Conservation (phyloP, 2,113 vertebrate species). For the Macrotus californicus region DNA sequence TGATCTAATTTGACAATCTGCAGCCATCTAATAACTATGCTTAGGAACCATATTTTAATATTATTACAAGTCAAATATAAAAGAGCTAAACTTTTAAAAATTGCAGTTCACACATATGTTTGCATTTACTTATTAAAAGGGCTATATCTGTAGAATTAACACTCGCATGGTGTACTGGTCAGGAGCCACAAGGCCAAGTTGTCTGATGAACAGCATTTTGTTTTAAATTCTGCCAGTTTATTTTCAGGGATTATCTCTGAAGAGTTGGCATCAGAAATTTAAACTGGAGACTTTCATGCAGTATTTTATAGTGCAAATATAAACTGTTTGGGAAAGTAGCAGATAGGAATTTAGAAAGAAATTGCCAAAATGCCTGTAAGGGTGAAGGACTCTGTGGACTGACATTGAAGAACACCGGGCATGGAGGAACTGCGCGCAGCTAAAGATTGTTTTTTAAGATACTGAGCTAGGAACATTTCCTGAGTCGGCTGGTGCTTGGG, state of each 20-base stretch:
- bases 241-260: background rate
- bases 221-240: background rate
- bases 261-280: background rate
- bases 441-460: conserved; percentile 58
- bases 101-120: background rate
- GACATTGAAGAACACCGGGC: conserved; percentile 35
- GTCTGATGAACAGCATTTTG: background rate
- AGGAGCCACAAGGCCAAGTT: background rate
- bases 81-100: background rate
- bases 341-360: background rate
- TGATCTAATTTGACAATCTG: background rate
- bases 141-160: background rate
- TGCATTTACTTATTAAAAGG: background rate
- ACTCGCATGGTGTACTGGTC: background rate
- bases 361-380: background rate
- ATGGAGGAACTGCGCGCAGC: background rate
- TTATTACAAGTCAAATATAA: background rate
- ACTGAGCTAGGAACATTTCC: conserved; percentile 34
- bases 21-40: background rate
- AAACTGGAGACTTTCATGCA: background rate
- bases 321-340: background rate
- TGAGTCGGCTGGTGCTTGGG: background rate
- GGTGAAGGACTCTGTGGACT: background rate
- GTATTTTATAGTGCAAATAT: background rate
- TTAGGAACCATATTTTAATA: background rate